A percentile compares a stretch with the other conserved stretches of the same genome.
phyloP scores from a whole-genome alignment of 2,888 invertebrate genomes.

The Philereme vetulata region DNA sequence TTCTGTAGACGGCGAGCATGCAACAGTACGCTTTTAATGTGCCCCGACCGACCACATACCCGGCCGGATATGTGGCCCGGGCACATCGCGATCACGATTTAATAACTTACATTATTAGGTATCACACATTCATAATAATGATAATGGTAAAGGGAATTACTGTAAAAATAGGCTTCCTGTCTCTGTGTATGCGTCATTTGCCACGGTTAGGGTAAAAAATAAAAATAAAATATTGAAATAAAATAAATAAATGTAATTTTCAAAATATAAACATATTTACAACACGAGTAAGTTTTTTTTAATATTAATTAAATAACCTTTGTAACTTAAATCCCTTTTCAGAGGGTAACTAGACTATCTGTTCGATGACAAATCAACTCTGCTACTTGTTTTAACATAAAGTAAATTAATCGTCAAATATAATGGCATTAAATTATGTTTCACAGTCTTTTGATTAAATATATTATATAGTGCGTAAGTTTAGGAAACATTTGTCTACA shows the following conservation, averaged over 20 bases:
- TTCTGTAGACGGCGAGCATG: constrained; percentile 87
- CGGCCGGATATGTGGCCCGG: constrained; percentile 22
- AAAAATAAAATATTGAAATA: constrained; percentile 66
- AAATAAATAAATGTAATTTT: constrained; percentile 82
- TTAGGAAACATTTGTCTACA: constrained; percentile 39
- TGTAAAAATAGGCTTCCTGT: constrained; percentile 39
- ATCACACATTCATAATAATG: constrained; percentile 23
- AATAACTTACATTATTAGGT: constrained; percentile 43
- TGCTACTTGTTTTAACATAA: constrained; percentile 49
- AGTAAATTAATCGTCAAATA: constrained; percentile 60
- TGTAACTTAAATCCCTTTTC: constrained; percentile 49
- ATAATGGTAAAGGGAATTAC: constrained; percentile 11
- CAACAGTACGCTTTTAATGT: constrained; percentile 77
- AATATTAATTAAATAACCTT: constrained; percentile 52
- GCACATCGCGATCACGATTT: constrained; percentile 45
- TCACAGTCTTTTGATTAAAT: constrained; percentile 75
- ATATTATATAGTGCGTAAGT: constrained; percentile 56
- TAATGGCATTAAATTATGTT: constrained; percentile 73
- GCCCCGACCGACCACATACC: constrained; percentile 41
- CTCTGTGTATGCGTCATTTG: constrained; percentile 75
- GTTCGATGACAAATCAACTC: constrained; percentile 49
- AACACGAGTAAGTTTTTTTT: constrained; percentile 67
- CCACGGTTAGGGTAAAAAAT: constrained; percentile 58
- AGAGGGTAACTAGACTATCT: constrained; percentile 46
- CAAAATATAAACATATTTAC: constrained; percentile 77